These are phyloP conservation scores for Aldabrachelys gigantea DNA, from an alignment of 2,113 vertebrate genomes.

Conservation along the genomic window DNA sequence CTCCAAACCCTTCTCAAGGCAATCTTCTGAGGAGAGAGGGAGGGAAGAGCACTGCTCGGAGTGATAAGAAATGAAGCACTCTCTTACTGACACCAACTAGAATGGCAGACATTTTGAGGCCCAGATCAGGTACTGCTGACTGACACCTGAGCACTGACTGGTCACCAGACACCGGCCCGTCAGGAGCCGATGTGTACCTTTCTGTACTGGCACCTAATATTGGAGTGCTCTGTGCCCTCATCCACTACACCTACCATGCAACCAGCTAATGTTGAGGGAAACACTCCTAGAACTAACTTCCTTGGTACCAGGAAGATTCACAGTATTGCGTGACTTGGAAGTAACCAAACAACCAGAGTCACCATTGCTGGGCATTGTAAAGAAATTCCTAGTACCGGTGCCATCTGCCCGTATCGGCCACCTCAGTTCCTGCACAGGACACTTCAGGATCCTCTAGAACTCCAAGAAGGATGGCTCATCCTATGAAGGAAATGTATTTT, in stretches of 20 bases:
- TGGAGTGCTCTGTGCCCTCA: not conserved
- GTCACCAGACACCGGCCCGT: not conserved
- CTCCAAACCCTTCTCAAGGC: not conserved
- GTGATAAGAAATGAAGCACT: not conserved
- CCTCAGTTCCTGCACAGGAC: not conserved
- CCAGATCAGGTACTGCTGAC: not conserved
- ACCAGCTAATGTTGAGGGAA: not conserved
- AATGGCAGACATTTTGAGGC: no score
- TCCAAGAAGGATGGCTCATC: not conserved
- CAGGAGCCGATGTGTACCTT: not conserved
- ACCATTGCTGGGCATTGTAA: not conserved
- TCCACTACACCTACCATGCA: not conserved
- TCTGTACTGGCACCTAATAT: not conserved
- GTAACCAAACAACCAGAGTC: not conserved
- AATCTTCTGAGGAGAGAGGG: not conserved
- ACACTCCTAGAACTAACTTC: not conserved
- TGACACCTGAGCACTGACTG: not conserved
- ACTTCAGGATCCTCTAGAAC: not conserved
- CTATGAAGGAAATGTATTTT: not conserved
- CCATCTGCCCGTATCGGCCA: not conserved
- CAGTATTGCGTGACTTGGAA: not conserved
- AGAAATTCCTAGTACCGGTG: not conserved
- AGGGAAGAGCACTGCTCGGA: not conserved
- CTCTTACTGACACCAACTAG: not conserved
- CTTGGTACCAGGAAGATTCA: not conserved